A percentile compares a stretch with the other conserved stretches of the same genome.
These are phyloP conservation scores for Oligia latruncula DNA, from an alignment of 2,888 invertebrate genomes.

Conservation along the genomic window DNA sequence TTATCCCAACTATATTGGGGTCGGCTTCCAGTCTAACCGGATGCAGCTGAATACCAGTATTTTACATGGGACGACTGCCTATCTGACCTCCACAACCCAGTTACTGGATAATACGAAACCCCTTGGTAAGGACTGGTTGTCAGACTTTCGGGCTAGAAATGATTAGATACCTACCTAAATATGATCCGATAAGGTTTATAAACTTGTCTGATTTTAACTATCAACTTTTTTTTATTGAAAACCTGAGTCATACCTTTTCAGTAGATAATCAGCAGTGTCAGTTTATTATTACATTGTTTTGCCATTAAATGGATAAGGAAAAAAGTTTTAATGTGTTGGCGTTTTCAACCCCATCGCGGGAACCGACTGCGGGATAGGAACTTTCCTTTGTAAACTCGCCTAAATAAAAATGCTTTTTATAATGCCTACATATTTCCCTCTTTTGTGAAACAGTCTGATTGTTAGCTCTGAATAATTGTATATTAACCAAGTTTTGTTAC, in stretches of 20 bases:
- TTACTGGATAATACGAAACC: too few species aligned
- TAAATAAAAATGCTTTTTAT: conserved; percentile 15
- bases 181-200: background rate
- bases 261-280: conserved; percentile 7
- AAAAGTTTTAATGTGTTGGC: conserved; percentile 47
- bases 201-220: background rate
- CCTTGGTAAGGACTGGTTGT: too few species aligned
- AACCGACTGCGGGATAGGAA: background rate
- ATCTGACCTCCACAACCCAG: too few species aligned
- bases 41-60: too few species aligned
- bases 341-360: conserved; percentile 38
- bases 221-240: conserved; percentile 11
- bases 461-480: conserved; percentile 12
- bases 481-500: background rate
- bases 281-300: conserved; percentile 20
- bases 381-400: conserved; percentile 21
- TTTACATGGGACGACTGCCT: too few species aligned
- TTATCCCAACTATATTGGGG: too few species aligned
- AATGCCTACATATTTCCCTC: background rate
- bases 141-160: background rate
- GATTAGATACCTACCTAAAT: background rate
- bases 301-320: conserved; percentile 14
- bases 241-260: conserved; percentile 3
- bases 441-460: conserved; percentile 11
- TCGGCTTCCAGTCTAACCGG: too few species aligned